Base-by-base conservation (phyloP, 1,140 invertebrate genomes). In the Drosophila murphyi region DNA sequence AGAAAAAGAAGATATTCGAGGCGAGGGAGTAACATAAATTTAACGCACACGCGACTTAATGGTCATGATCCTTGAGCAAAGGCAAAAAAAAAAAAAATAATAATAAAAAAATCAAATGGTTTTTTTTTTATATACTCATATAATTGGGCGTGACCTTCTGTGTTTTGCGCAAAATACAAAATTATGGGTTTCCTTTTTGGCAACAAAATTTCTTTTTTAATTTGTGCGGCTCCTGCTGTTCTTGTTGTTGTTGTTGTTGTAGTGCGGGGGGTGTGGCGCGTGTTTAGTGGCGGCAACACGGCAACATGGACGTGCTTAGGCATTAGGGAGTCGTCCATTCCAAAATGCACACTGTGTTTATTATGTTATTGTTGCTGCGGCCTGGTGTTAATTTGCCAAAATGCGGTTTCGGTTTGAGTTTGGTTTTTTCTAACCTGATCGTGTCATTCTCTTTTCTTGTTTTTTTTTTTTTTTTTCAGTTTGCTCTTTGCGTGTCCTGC, bases 261-360 rank as follows among this genome's bases (percentile, higher is more conserved):
- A 10, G 10, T 6, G 35, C 28, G 57, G 76, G 69, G 77, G 86
- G 85, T 78, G 83, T 88, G 78, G 60, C 85, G 55, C 59, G 75
- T 85, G 85, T 75, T 88, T 88, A 88, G 83, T 74, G 80, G 80
- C 80, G 85, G 80, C 20, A 20, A 80, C 76, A 85, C 81, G 81
- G 74, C 72, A 86, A 86, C 82, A 76, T 68, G 76, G 57, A 81
- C 85, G 85, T 90, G 86, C 86, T 89, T 90, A 89, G 86, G 85
- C 85, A 89, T 88, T 88, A 85, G 86, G 81, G 80, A 89, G 39
- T 43, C 39, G 75, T 80, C 76, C 43, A 5, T 10, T 32, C 8
- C 48, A 72, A 72, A 41, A n/a, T 63, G 72, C 67, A 61, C 45
- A 48, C 61, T 74, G 48, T 52, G 32, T 20, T 32, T 34, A 5